Evolutionary conservation across 2,113 vertebrate species (phyloP), one percentile per base, ranked within the genome.

Genomic region (Peromyscus polionotus): DNA sequence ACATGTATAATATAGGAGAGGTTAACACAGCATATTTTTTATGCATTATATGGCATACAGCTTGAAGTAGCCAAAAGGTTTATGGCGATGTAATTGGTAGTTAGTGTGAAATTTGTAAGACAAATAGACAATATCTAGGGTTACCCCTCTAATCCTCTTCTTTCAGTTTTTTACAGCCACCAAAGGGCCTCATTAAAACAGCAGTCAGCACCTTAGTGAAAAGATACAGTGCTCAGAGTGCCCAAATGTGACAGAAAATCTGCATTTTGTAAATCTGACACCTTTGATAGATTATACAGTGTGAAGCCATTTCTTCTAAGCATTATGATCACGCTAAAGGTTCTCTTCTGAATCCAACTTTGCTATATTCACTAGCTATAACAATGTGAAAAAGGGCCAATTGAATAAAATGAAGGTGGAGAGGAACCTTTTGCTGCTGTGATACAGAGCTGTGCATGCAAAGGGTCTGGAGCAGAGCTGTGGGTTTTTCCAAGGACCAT

Each of bases 81-180:
- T 99, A 99, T 99, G 99, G 99, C 99, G 93, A 99, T 99, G 99
- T 99, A 99, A 99, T 99, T 99, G 99, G 99, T 99, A 99, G 99
- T 99, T 99, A 99, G 99, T 99, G 99, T 99, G 99, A 99, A 99
- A 99, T 99, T 99, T 99, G 99, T 99, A 99, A 99, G 99, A 99
- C 99, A 99, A 99, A 99, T 99, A 99, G 99, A 99, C 99, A 99
- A 99, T 99, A 99, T 99, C 98, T 98, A 98, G 98, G 98, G 98
- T 99, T 98, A 99, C 98, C 99, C 98, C 98, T 99, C 98, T 98
- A 98, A 99, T 99, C 99, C 98, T 98, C 98, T 98, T 98, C 98
- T 99, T 99, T 99, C 99, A 98, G 98, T 98, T 99, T 99, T 99
- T 99, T 99, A 99, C 99, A 99, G 99, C 99, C 98, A 99, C 99